These are phyloP conservation scores for Hydrocynus forskahlii DNA, from an alignment of 2,797 vertebrate species.

Conservation along the genomic window DNA sequence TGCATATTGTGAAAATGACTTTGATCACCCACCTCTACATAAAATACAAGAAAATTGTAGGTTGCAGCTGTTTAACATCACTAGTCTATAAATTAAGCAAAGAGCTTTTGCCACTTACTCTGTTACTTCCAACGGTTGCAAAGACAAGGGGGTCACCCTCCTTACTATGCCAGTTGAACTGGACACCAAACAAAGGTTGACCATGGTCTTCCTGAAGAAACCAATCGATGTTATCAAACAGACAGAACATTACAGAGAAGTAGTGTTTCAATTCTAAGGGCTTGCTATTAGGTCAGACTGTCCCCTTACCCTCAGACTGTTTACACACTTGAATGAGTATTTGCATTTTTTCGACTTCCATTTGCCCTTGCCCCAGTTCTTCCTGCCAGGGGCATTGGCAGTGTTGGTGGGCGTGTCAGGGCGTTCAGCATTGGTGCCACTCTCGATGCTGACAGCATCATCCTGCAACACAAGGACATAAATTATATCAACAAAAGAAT, in stretches of 20 bases:
- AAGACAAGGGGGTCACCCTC: slow-evolving; percentile 98
- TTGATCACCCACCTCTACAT: too few relatives aligned
- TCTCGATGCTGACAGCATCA: slow-evolving; percentile 94
- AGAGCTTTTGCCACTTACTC: slow-evolving; percentile 77
- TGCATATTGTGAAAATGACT: too few relatives aligned
- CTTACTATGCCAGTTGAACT: slow-evolving; percentile 99
- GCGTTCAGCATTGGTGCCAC: slow-evolving; percentile 91
- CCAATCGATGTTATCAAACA: background rate
- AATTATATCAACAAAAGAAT: too few relatives aligned
- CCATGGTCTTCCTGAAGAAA: slow-evolving; percentile 91
- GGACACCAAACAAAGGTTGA: slow-evolving; percentile 96
- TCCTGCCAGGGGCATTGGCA: slow-evolving; percentile 91
- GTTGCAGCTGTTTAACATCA: too few relatives aligned
- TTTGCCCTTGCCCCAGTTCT: slow-evolving; percentile 98
- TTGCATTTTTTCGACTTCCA: slow-evolving; percentile 99
- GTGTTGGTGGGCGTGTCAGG: slow-evolving; percentile 98
- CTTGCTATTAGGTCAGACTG: too few relatives aligned
- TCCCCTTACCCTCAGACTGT: slow-evolving; percentile 90
- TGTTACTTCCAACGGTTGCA: slow-evolving; percentile 97
- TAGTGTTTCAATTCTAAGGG: too few relatives aligned
- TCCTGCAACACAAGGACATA: slow-evolving; percentile 76
- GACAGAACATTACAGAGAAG: background rate
- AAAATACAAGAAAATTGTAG: too few relatives aligned
- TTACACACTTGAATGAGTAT: slow-evolving; percentile 98
- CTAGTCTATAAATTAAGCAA: too few relatives aligned